Evolutionary conservation across 2,888 invertebrate genomes (phyloP).

Genomic region (Orchesella flavescens): DNA sequence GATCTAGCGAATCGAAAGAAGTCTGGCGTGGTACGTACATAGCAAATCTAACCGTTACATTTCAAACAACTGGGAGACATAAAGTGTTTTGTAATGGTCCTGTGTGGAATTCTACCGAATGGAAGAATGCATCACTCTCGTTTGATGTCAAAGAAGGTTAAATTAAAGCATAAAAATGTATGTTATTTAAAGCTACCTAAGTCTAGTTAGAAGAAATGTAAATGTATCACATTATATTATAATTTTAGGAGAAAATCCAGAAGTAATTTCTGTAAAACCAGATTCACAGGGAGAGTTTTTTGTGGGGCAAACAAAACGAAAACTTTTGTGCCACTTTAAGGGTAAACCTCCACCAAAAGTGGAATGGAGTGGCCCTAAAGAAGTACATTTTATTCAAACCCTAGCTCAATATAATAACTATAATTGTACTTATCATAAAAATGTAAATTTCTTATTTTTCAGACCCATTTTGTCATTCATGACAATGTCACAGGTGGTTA

Average conservation of each 20-base stretch:
- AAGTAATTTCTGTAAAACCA: conserved; percentile 6
- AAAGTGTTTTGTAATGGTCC: conserved; percentile 47
- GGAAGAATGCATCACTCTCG: conserved; percentile 25
- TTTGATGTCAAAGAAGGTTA: conserved; percentile 35
- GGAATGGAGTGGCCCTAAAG: conserved; percentile 24
- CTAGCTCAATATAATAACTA: not conserved
- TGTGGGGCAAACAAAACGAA: conserved; percentile 35
- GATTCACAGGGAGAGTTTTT: not conserved
- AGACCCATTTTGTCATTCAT: not conserved
- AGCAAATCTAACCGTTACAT: not conserved
- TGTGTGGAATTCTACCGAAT: conserved; percentile 53
- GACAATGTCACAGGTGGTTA: not conserved
- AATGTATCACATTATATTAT: not conserved
- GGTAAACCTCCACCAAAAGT: conserved; percentile 42
- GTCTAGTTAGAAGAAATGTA: not conserved
- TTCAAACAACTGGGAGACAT: not conserved
- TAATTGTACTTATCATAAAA: not conserved
- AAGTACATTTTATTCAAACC: too few species aligned
- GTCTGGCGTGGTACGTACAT: conserved; percentile 18
- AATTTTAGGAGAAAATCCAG: conserved; percentile 32
- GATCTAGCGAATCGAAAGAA: not conserved
- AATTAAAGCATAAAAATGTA: too few species aligned
- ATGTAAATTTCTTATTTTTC: not conserved
- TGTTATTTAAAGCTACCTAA: too few species aligned
- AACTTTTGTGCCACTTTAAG: conserved; percentile 26